Evolutionary conservation across 2,113 vertebrate genomes (phyloP).

Genomic region (Paradisaea rubra): DNA sequence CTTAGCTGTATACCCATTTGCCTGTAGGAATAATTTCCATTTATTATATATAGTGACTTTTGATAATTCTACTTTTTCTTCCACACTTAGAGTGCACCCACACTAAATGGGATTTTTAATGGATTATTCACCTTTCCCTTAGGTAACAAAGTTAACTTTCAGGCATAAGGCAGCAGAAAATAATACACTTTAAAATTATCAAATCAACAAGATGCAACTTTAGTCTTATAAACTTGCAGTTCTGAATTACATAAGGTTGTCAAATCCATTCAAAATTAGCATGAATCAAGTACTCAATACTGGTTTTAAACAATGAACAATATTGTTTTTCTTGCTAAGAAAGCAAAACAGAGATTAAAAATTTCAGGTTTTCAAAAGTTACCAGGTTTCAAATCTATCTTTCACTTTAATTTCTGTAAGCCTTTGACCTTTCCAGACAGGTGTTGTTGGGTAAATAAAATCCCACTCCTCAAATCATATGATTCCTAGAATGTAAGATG

Average conservation of each 20-base stretch:
- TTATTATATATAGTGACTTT: slow-evolving; percentile 40
- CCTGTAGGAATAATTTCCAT: slow-evolving; percentile 51
- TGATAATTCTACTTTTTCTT: slow-evolving; percentile 33
- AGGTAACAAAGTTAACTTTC: slow-evolving; percentile 26
- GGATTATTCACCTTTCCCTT: slow-evolving; percentile 31
- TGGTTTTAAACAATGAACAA: neutral
- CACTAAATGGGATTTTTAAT: slow-evolving; percentile 19
- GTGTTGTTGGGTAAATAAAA: neutral
- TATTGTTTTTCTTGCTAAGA: neutral
- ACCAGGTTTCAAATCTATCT: neutral
- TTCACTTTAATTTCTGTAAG: neutral
- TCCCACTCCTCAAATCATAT: neutral
- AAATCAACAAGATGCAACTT: neutral
- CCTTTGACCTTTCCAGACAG: neutral
- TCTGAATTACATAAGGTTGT: neutral
- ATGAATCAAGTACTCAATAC: neutral
- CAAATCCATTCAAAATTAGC: neutral
- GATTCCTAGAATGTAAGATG: neutral
- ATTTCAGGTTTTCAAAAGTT: neutral
- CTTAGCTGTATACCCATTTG: neutral
- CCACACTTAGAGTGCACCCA: neutral
- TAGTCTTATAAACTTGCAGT: neutral
- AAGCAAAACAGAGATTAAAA: neutral
- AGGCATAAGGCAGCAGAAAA: neutral
- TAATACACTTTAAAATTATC: neutral